Evolutionary conservation across 2,888 invertebrate genomes (phyloP), one percentile per base, ranked within the genome.

Genomic region (Aphidoletes aphidimyza): DNA sequence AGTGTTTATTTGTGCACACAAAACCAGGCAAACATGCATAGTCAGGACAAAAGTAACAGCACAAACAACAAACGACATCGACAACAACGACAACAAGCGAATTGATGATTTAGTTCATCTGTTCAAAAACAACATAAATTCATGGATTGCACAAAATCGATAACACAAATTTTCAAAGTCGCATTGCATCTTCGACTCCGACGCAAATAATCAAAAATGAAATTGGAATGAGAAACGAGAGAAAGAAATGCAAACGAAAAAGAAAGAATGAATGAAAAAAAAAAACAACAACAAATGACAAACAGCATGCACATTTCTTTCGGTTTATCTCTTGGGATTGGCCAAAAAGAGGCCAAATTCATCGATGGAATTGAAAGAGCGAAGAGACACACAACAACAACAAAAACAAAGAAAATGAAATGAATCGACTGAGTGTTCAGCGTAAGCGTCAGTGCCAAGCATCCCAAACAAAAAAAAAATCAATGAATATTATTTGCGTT

Each of bases 401-500:
- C 6, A 19, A 14, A 34, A 36, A 34, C 2, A 54, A 11, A 54
- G 11, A 22, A 26, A 54, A 2, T 5, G 30, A 69, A 69, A 69
- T 14, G 34, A 30, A 14, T 69, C 69, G 69, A 30, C 34, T 30
- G n/a, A n/a, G n/a, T n/a, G n/a, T n/a, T n/a, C n/a, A n/a, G n/a
- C n/a, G n/a, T n/a, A 30, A 81, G n/a, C 37, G 37, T n/a, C 81
- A 81, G 37, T 9, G 81, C 37, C 81, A 37, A 36, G n/a, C 22
- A 81, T 81, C 81, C n/a, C n/a, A n/a, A n/a, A n/a, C n/a, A n/a
- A n/a, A n/a, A n/a, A n/a, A 81, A 81, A 81, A 81, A 81, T 81
- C 81, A 81, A 81, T 81, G 81, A 22, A 81, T 81, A 37, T 81
- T 81, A 81, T 81, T 81, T 81, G 81, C 81, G 22, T 37, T 81